Evolutionary conservation across 2,797 vertebrate species (phyloP), one percentile per base, ranked within the genome.

Genomic region (Oreonectes daqikongensis): DNA sequence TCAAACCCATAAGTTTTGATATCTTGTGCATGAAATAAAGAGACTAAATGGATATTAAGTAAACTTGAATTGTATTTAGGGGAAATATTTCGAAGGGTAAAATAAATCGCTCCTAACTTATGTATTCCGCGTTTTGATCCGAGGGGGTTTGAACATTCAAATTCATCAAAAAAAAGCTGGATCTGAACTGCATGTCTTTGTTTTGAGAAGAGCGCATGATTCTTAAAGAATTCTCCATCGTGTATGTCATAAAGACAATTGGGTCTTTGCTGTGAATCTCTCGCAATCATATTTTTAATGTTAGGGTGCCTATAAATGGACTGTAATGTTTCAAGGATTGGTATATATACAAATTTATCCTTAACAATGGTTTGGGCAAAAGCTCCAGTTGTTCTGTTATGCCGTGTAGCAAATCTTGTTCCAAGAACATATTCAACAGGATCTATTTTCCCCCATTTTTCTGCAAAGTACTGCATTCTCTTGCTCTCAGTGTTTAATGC

Each of bases 271-370:
- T 59, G 44, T 69, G 26, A 57, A 57, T 80, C 2, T 28, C 2
- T 63, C 35, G 17, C 50, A 52, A 83, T 57, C 68, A 81, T 79
- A 9, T 79, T 70, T 6, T 75, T 72, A 50, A 81, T 69, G 5
- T 74, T 82, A 24, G 66, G 60, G 57, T 82, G 69, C 24, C 52
- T 82, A 60, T 69, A 82, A 77, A 79, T 71, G 0, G 72, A 85
- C 2, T 72, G 0, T 52, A 82, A 50, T 59, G 77, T 76, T 72
- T 78, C 15, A 22, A 85, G 68, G 66, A 80, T 68, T 66, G 69
- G 69, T 10, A 83, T 73, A 10, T 85, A 80, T 69, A 78, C 72
- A 80, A 63, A 83, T 75, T 30, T 77, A 77, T 80, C 66, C 4
- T 63, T 83, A 70, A 81, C 83, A 79, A 79, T 66, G 24, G 24